A percentile compares a stretch with the other conserved stretches of the same genome.
Evolutionary conservation across 2,888 invertebrate species (phyloP).

Genomic region (Orchesella flavescens): DNA sequence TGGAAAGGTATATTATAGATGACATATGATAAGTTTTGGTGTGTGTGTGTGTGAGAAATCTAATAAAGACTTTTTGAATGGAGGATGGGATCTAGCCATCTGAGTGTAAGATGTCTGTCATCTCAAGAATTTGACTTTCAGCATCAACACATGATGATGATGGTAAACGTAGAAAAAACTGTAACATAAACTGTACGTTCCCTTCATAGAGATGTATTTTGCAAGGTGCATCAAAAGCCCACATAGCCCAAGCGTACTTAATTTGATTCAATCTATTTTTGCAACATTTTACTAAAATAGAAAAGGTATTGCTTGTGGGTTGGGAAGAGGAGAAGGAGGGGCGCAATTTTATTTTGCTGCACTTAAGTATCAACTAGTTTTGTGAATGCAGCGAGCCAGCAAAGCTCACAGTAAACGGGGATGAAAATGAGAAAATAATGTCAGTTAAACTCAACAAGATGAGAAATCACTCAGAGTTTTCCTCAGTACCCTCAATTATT

Average conservation of each 20-base stretch:
- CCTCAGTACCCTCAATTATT: slow-evolving; percentile 38
- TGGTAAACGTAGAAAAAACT: background rate
- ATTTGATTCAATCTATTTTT: too few species aligned
- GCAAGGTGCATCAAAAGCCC: slow-evolving; percentile 36
- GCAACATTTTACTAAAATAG: too few species aligned
- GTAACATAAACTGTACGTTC: slow-evolving; percentile 9
- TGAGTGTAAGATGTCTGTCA: slow-evolving; percentile 55
- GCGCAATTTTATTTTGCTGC: too few species aligned
- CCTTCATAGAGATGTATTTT: slow-evolving; percentile 29
- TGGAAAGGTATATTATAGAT: slow-evolving; percentile 31
- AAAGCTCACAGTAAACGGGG: too few species aligned
- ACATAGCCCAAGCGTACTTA: too few species aligned
- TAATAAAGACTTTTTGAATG: slow-evolving; percentile 20
- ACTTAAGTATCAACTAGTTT: too few species aligned
- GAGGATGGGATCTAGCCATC: slow-evolving; percentile 15
- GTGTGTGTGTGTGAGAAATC: slow-evolving; percentile 32
- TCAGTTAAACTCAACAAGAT: background rate
- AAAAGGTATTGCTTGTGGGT: too few species aligned
- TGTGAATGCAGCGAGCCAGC: too few species aligned
- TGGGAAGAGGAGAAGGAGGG: too few species aligned
- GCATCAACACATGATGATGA: background rate
- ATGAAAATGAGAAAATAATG: background rate
- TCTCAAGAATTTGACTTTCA: slow-evolving; percentile 27
- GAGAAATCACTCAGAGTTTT: background rate
- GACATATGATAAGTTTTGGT: slow-evolving; percentile 46